Percentiles rank a stretch among this genome's conserved stretches.
These are phyloP conservation scores for Aphelenchoides bicaudatus DNA, from an alignment of 2,888 invertebrate genomes.

Conservation along the genomic window DNA sequence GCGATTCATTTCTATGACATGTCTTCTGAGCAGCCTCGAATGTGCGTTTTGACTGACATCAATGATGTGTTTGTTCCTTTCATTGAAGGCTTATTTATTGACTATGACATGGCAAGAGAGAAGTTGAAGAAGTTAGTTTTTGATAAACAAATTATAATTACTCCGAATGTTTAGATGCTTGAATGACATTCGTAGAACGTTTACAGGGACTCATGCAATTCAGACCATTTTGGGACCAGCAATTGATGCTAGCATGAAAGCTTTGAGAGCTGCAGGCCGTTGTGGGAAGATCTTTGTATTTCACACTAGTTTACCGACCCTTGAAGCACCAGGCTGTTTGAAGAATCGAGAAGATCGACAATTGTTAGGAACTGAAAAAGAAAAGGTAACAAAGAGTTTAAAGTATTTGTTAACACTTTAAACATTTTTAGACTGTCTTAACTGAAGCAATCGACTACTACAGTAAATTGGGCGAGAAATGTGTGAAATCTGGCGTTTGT, in stretches of 20 bases:
- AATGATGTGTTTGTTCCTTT: conserved; percentile 96
- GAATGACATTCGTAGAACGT: conserved; percentile 84
- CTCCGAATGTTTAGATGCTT: too few species aligned
- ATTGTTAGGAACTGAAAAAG: conserved; percentile 91
- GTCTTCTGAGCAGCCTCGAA: conserved; percentile 28
- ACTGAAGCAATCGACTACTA: conserved; percentile 76
- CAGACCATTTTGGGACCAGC: conserved; percentile 88
- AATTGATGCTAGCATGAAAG: conserved; percentile 93
- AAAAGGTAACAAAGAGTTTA: conserved; percentile 67
- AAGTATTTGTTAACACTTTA: neutral
- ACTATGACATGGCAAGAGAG: conserved; percentile 77
- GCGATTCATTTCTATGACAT: conserved; percentile 91
- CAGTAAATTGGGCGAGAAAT: conserved; percentile 87
- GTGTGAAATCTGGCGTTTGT: conserved; percentile 83
- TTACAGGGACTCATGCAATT: conserved; percentile 84
- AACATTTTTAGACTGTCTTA: conserved; percentile 16
- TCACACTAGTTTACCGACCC: conserved; percentile 85
- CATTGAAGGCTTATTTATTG: conserved; percentile 83
- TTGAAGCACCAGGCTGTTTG: conserved; percentile 89
- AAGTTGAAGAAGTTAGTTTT: conserved; percentile 70
- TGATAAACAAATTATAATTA: too few species aligned
- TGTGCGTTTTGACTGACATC: conserved; percentile 68
- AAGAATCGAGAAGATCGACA: conserved; percentile 92
- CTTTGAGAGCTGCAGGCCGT: conserved; percentile 69
- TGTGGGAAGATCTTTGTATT: conserved; percentile 89